Evolutionary conservation across 2,888 invertebrate genomes (phyloP).

Genomic region (Tholera decimalis): DNA sequence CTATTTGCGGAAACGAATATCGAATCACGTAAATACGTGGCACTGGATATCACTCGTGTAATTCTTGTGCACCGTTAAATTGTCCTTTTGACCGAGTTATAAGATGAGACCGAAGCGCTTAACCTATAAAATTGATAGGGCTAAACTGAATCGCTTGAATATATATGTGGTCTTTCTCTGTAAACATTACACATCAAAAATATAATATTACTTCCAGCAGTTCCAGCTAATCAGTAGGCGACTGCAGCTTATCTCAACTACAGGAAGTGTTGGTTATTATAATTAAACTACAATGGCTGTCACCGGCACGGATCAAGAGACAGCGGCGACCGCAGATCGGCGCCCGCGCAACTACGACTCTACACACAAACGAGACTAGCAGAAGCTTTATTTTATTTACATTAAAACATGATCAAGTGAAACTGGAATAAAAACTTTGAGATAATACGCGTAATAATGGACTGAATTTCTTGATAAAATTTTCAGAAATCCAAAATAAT

Average conservation of each 20-base stretch:
- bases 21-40: conserved; percentile 62
- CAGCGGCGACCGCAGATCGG: conserved; percentile 41
- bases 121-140: neutral
- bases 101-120: conserved; percentile 12
- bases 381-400: conserved; percentile 39
- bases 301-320: conserved; percentile 62
- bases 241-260: conserved; percentile 45
- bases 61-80: conserved; percentile 59
- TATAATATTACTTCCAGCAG: conserved; percentile 42
- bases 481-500: neutral
- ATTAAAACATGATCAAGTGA: neutral
- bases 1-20: conserved; percentile 82
- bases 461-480: neutral
- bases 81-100: conserved; percentile 66
- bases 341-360: conserved; percentile 38
- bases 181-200: conserved; percentile 25
- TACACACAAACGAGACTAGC: neutral
- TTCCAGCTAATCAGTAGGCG: conserved; percentile 60
- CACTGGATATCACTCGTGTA: conserved; percentile 61
- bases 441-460: neutral
- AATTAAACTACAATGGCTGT: conserved; percentile 60
- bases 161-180: neutral
- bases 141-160: neutral
- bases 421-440: neutral
- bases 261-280: conserved; percentile 65